Conservation (phyloP, 1,140 invertebrate genomes). For the Riptortus pedestris region DNA sequence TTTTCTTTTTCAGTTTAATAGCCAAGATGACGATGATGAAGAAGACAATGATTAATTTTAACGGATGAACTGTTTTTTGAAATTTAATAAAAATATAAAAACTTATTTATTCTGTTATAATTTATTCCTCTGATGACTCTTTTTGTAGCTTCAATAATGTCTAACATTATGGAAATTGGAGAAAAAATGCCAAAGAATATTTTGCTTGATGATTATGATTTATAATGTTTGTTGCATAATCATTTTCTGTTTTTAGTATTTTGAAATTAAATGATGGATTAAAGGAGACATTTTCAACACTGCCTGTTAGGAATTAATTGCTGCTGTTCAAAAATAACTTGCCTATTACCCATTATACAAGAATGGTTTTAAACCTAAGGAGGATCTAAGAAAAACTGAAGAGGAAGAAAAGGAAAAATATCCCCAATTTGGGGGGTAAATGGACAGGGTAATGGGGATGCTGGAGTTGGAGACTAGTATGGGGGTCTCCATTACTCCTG, state of each 20-base stretch:
- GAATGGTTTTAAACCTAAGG: no score
- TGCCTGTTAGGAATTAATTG: background rate
- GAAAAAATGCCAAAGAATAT: background rate
- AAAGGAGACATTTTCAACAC: background rate
- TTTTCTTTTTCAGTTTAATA: slow-evolving; percentile 33
- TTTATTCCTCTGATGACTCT: background rate
- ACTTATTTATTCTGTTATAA: background rate
- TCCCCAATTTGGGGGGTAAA: background rate
- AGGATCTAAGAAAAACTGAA: no score
- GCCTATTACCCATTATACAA: no score
- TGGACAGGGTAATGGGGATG: background rate
- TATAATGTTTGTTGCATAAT: background rate
- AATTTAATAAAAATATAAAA: slow-evolving; percentile 26
- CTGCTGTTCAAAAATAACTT: no score
- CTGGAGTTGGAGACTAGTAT: no score
- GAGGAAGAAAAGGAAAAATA: background rate
- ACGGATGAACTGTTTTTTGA: slow-evolving; percentile 20
- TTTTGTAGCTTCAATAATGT: background rate
- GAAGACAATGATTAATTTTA: slow-evolving; percentile 32
- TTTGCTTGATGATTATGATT: background rate
- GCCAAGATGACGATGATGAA: slow-evolving; percentile 34
- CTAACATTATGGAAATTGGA: no score
- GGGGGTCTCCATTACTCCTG: no score
- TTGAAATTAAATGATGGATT: background rate
- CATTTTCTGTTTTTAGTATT: background rate